Conservation (phyloP, 2,113 vertebrate genomes). For the Muntiacus reevesi region DNA sequence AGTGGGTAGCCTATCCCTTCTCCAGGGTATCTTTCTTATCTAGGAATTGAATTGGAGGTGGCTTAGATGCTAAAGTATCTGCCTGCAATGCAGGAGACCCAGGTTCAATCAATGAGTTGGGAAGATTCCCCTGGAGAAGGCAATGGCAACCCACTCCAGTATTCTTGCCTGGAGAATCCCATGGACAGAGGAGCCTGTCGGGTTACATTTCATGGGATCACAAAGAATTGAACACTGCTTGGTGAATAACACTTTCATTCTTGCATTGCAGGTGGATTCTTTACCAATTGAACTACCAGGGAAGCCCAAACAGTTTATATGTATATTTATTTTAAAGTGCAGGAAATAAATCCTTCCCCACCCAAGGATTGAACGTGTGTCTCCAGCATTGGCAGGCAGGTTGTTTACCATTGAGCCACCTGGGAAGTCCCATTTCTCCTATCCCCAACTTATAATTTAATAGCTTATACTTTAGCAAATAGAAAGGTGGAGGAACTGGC, state of each 20-base stretch:
- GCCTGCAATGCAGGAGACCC: not conserved
- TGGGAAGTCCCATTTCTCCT: not conserved
- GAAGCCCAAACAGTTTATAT: not conserved
- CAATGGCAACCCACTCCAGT: not conserved
- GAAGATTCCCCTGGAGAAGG: not conserved
- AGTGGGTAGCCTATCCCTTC: not conserved
- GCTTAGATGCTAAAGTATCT: not conserved
- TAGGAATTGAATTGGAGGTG: not conserved
- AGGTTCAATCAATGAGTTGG: not conserved
- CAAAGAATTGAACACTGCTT: not conserved
- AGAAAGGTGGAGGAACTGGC: not conserved
- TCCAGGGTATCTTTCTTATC: not conserved
- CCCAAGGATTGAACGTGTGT: accelerated
- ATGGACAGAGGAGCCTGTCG: not conserved
- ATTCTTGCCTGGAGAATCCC: not conserved
- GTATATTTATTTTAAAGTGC: not conserved
- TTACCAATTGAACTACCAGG: not conserved
- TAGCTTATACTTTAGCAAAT: not conserved
- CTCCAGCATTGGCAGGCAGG: not conserved
- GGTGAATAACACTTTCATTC: not conserved
- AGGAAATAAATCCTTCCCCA: not conserved
- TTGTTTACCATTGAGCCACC: not conserved
- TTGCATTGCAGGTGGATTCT: not conserved
- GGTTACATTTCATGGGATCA: not conserved
- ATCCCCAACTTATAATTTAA: not conserved